Base-by-base conservation (phyloP, 2,888 invertebrate genomes). In the Leucophenga maculata region DNA sequence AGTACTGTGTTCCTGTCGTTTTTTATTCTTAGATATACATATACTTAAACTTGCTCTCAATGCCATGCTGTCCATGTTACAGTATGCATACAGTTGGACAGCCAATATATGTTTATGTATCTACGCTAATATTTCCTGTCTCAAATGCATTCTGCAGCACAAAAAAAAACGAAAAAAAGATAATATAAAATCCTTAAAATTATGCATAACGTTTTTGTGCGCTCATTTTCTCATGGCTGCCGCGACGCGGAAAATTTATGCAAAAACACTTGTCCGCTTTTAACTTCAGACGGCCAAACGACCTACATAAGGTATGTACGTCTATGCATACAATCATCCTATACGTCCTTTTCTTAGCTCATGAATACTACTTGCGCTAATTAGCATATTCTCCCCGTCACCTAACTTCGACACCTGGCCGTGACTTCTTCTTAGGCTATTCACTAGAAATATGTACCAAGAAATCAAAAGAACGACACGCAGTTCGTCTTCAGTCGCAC, bases 241-340 rank as follows among this genome's bases (percentile, higher is more conserved):
- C 75, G 52, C 73, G 73, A 74, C 81, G 82, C 81, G 80, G 76
- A 83, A 81, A 81, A 81, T 81, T 83, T 81, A 81, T 81, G 82
- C 81, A 76, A 60, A 60, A 16, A 16, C 32, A 14, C 31, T 16
- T 18, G 18, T 50, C 18, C 50, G 18, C 50, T 6, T 8, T 11
- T 11, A 39, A 39, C 8, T 39, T 39, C 39, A 65, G 39, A 26
- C 55, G 57, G 62, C 11, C 32, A 44, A 13, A 46, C 60, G 60
- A 60, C 60, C 60, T 60, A 60, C 18, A 60, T 60, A 60, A 13
- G 11, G 65, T 66, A 72, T 68, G 65, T 73, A 73, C 73, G 73
- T 73, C 67, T 73, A 73, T 73, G 73, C 73, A 73, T 72, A 74
- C 77, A n/a, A 65, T 39, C 71, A 76, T 70, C 72, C 67, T 32